Evolutionary conservation across 2,797 vertebrate genomes (phyloP).

Genomic region (Chiloscyllium punctatum): DNA sequence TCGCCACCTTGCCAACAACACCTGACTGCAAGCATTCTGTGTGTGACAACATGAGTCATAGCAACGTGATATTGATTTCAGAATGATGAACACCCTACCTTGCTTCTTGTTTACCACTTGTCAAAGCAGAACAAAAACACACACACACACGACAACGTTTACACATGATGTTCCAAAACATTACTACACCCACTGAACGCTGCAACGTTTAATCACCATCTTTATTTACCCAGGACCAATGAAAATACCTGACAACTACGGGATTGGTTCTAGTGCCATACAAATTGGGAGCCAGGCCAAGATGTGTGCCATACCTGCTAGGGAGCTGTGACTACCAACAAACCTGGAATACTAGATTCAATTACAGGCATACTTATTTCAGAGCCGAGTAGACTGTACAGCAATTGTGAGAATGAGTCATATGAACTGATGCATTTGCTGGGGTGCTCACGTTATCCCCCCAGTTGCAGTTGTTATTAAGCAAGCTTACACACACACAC

Average conservation of each 20-base stretch:
- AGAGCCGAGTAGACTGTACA: not conserved
- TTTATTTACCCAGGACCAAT: not conserved
- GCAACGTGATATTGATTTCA: constrained; percentile 29
- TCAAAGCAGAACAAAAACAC: not conserved
- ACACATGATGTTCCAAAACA: constrained; percentile 8
- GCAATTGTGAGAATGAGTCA: not conserved
- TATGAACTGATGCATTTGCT: not conserved
- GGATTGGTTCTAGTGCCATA: not conserved
- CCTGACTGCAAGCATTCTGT: not conserved
- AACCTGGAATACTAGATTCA: not conserved
- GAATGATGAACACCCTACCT: not conserved
- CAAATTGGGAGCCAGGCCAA: not conserved
- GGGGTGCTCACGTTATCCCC: not conserved
- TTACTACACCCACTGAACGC: not conserved
- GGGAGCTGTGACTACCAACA: not conserved
- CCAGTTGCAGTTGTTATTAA: not conserved
- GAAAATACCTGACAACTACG: not conserved
- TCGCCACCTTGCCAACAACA: not conserved
- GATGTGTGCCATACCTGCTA: not conserved
- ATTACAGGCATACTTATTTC: not conserved
- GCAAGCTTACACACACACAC: not conserved
- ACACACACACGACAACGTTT: not conserved
- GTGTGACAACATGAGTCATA: not conserved
- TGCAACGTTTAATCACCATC: not conserved
- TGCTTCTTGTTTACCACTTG: constrained; percentile 1